phyloP scores from a whole-genome alignment of 2,888 invertebrate species.

The Drosophila suboccidentalis region DNA sequence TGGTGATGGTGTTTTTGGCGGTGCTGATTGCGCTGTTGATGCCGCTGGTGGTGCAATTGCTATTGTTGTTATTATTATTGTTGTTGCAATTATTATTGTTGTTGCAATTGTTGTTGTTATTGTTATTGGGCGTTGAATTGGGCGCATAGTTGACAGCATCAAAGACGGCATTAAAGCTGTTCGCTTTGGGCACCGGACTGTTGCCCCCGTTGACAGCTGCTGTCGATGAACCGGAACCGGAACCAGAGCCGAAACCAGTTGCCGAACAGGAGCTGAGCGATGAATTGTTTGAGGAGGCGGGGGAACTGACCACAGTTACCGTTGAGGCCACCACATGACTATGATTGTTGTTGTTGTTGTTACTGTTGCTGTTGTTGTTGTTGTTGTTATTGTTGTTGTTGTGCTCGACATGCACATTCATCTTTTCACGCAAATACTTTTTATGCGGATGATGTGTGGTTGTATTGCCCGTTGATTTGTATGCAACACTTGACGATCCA shows the following conservation, averaged over 20 bases:
- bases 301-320: slow-evolving; percentile 83
- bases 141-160: slow-evolving; percentile 65
- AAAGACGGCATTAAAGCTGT: slow-evolving; percentile 55
- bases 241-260: slow-evolving; percentile 42
- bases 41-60: neutral
- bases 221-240: slow-evolving; percentile 71
- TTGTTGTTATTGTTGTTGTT: slow-evolving; percentile 53
- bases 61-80: slow-evolving; percentile 3
- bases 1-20: slow-evolving; percentile 16
- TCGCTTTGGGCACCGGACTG: slow-evolving; percentile 75
- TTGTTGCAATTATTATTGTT: slow-evolving; percentile 6
- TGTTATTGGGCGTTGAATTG: slow-evolving; percentile 21
- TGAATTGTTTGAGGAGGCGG: slow-evolving; percentile 82
- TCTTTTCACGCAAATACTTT: slow-evolving; percentile 85
- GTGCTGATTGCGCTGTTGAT: slow-evolving; percentile 23
- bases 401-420: slow-evolving; percentile 84
- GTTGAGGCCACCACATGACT: slow-evolving; percentile 71
- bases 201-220: slow-evolving; percentile 83
- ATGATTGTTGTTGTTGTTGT: slow-evolving; percentile 34
- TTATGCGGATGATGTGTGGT: slow-evolving; percentile 85
- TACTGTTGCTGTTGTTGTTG: slow-evolving; percentile 40
- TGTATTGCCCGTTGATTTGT: slow-evolving; percentile 61
- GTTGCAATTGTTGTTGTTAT: slow-evolving; percentile 4
- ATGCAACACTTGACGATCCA: slow-evolving; percentile 48
- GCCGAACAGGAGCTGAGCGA: slow-evolving; percentile 66